Evolutionary conservation across 2,113 vertebrate genomes (phyloP), one percentile per base, ranked within the genome.

Genomic region (Varanus komodoensis): DNA sequence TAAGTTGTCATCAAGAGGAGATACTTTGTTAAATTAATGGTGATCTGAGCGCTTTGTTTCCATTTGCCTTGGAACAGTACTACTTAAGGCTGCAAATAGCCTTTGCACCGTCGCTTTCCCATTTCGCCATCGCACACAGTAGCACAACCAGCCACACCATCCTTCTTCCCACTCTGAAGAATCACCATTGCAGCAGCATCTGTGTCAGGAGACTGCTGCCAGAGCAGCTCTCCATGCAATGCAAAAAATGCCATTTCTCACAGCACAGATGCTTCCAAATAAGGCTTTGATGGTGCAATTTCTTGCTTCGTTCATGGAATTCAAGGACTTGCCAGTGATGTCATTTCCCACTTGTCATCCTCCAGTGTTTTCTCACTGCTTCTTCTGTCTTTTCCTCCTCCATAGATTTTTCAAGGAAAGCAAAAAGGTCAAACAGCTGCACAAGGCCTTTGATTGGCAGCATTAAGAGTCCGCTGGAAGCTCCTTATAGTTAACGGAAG

Each of bases 11-110:
- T 82, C 5, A 0, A 0, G 92, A 83, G 21, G 68, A 94, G 80
- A 89, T 0, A 25, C 44, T 87, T 23, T 85, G 73, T 50, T 32
- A 89, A 75, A 92, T 89, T 77, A 52, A 71, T 71, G 73, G 77
- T 93, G 71, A 64, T 44, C 27, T 6, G 15, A 68, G 17, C 2
- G 57, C 69, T 0, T 0, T 73, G 2, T 44, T 93, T 82, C 32
- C 21, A 84, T 91, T 57, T 38, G 67, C 32, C 69, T 61, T 23
- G 67, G 34, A 17, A 69, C 29, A 1, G 9, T 74, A n/a, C 5
- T 29, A 48, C 2, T 89, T 48, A 50, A 19, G 15, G 29, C 0
- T 0, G 50, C 25, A 79, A 79, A 54, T 5, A 48, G 38, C 3
- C 27, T 87, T 77, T 77, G n/a, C 38, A 44, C 25, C 4, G 3